Conservation (phyloP, 2,888 invertebrate genomes). For the Agonum fuliginosum region DNA sequence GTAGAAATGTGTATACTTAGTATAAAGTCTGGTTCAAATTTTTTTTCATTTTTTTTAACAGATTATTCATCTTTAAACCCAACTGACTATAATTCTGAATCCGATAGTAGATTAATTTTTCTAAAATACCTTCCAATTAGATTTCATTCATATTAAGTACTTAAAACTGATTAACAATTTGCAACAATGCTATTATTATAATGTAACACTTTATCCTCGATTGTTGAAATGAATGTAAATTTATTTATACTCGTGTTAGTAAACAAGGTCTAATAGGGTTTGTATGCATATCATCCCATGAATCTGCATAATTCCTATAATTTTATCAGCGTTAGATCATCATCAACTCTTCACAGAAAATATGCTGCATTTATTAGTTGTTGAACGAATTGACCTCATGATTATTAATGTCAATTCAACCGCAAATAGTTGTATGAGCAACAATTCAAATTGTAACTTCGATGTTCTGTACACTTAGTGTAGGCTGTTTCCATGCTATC, state of each 20-base stretch:
- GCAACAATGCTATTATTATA: too few relatives aligned
- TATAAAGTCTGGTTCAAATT: too few relatives aligned
- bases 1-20: too few relatives aligned
- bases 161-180: too few relatives aligned
- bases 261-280: constrained; percentile 18
- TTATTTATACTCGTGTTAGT: background rate
- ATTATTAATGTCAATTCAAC: constrained; percentile 52
- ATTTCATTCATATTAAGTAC: too few relatives aligned
- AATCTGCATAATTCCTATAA: constrained; percentile 33
- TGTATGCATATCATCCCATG: constrained; percentile 21
- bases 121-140: too few relatives aligned
- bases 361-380: constrained; percentile 32
- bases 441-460: constrained; percentile 10
- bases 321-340: constrained; percentile 22
- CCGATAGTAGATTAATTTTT: too few relatives aligned
- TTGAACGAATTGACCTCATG: constrained; percentile 51
- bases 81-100: too few relatives aligned
- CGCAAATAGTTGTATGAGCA: constrained; percentile 34
- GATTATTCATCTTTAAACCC: too few relatives aligned
- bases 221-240: constrained; percentile 10
- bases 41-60: too few relatives aligned
- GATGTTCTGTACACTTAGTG: background rate
- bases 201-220: background rate
- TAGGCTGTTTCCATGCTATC: background rate
- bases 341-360: constrained; percentile 13